Percentiles rank a stretch among this genome's conserved stretches.
These are phyloP conservation scores for Bovichtus variegatus DNA, from an alignment of 2,797 vertebrate genomes.

Conservation along the genomic window DNA sequence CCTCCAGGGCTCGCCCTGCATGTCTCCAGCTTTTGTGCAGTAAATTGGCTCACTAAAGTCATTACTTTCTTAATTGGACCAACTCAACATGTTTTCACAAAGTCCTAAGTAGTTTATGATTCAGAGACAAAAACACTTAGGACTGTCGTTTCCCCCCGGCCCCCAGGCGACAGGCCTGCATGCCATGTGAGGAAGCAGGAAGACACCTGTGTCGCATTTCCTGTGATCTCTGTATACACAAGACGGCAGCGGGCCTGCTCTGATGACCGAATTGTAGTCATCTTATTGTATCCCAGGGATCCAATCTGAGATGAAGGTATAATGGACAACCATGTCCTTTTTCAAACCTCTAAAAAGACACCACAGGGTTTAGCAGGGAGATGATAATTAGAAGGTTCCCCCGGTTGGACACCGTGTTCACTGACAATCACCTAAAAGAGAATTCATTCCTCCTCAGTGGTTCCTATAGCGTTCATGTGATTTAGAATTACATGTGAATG, in stretches of 20 bases:
- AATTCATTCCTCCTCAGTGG: conserved; percentile 59
- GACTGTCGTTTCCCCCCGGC: conserved; percentile 54
- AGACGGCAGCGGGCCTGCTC: conserved; percentile 24
- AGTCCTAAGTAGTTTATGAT: conserved; percentile 82
- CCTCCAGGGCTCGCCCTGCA: conserved; percentile 68
- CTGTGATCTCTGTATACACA: conserved; percentile 33
- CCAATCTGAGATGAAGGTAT: conserved; percentile 44
- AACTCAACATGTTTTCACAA: conserved; percentile 74
- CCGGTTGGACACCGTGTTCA: conserved; percentile 59
- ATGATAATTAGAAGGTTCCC: conserved; percentile 70
- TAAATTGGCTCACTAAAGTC: conserved; percentile 78
- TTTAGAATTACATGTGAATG: conserved; percentile 68
- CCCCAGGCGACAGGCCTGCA: conserved; percentile 56
- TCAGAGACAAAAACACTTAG: conserved; percentile 66
- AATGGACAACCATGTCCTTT: conserved; percentile 55
- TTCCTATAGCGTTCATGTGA: conserved; percentile 53
- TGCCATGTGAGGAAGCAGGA: conserved; percentile 68
- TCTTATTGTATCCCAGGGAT: conserved; percentile 49
- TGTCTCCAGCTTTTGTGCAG: conserved; percentile 61
- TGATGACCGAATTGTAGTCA: conserved; percentile 35
- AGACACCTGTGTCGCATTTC: conserved; percentile 73
- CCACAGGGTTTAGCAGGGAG: conserved; percentile 49
- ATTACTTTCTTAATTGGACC: conserved; percentile 81
- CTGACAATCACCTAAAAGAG: conserved; percentile 53
- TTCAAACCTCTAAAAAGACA: conserved; percentile 51